Conservation (phyloP, 2,113 vertebrate genomes). For the Melierax canorus region DNA sequence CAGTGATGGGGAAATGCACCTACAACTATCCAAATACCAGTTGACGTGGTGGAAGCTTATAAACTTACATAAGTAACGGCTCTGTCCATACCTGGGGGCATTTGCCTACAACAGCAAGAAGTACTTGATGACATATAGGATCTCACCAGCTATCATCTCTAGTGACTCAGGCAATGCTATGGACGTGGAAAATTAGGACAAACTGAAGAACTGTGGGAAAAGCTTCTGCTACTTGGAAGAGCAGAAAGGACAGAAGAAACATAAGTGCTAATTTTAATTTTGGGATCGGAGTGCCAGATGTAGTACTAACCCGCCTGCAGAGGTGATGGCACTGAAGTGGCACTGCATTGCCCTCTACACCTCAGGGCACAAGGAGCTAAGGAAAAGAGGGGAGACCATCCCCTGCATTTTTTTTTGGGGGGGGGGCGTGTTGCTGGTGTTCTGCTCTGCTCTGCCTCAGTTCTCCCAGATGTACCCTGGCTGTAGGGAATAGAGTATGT, state of each 20-base stretch:
- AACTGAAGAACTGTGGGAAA: not conserved
- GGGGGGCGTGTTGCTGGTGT: not conserved
- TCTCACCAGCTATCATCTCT: not conserved
- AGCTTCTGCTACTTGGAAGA: not conserved
- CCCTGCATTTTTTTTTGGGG: not conserved
- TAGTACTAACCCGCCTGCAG: not conserved
- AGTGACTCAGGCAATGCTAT: not conserved
- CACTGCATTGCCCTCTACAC: not conserved
- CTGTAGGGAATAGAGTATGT: not conserved
- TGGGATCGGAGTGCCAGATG: not conserved
- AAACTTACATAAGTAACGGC: too few species aligned
- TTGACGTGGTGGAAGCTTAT: too few species aligned
- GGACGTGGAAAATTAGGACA: constrained; percentile 23
- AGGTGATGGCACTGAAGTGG: not conserved
- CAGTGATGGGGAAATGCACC: too few species aligned
- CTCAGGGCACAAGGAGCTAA: not conserved
- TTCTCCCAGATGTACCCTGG: not conserved
- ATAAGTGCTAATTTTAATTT: not conserved
- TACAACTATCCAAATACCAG: too few species aligned
- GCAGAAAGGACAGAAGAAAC: not conserved
- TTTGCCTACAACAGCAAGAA: not conserved
- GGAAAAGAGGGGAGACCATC: not conserved
- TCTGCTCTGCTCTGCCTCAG: not conserved
- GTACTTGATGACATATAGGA: not conserved
- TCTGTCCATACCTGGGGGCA: not conserved